phyloP scores from a whole-genome alignment of 2,888 invertebrate genomes.

The Napeogenes sylphis region DNA sequence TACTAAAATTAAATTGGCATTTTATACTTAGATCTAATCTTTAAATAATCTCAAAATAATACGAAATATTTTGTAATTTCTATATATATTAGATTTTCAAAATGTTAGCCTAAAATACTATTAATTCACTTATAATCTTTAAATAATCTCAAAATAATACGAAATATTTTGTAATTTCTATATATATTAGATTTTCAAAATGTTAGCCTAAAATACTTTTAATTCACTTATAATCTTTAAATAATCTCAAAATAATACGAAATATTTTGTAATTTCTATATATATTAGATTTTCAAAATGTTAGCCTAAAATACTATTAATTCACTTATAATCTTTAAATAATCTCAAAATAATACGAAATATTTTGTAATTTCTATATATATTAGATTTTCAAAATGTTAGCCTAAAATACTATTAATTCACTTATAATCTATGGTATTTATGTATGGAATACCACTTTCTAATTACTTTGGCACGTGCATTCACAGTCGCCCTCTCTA shows the following conservation, averaged over 20 bases:
- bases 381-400: neutral
- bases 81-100: neutral
- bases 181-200: neutral
- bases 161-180: neutral
- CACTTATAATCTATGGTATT: slow-evolving; percentile 3
- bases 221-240: neutral
- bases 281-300: neutral
- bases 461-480: slow-evolving; percentile 55
- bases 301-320: neutral
- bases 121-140: neutral
- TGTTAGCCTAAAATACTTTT: neutral
- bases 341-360: neutral
- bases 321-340: slow-evolving; percentile 2
- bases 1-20: too few species aligned
- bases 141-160: neutral
- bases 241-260: neutral
- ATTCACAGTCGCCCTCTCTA: slow-evolving; percentile 47
- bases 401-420: neutral
- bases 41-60: neutral
- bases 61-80: neutral
- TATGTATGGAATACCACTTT: slow-evolving; percentile 32
- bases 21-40: neutral
- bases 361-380: neutral
- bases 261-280: neutral
- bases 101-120: neutral